Evolutionary conservation across 2,797 vertebrate genomes (phyloP), one percentile per base, ranked within the genome.

Genomic region (Eulemur albifrons): DNA sequence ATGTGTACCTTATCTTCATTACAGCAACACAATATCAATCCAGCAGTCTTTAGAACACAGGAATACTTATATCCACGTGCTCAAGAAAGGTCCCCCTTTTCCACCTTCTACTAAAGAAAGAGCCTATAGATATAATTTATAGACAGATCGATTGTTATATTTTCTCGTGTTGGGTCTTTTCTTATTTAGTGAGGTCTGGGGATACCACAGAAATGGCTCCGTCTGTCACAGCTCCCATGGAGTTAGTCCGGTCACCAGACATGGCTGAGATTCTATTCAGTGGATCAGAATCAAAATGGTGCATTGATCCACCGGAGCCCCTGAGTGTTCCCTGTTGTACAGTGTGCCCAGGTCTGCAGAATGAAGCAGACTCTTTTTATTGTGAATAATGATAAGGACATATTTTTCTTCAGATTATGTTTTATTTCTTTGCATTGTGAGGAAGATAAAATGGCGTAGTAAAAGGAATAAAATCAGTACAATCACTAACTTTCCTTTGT

Each of bases 141-240:
- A 96, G 97, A 97, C 92, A 75, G 96, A 97, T 97, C 89, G 90
- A 92, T 96, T 97, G 96, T 97, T 98, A 84, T 97, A 96, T 97
- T 98, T 97, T 96, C 95, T 98, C 97, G 93, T 97, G 88, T 97
- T 97, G 90, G 92, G 91, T 57, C 11, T 94, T 96, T 97, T 98
- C 94, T 97, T 97, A 72, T 94, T 85, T 96, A 75, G 82, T 96
- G 96, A 97, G 97, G 95, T 97, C 94, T 97, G 96, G 95, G 96
- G 96, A 97, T 92, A 92, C 93, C 93, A 97, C 96, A 96, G 67
- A 93, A 97, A 98, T 97, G 98, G 96, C 65, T 96, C 79, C 8
- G 15, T 54, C 59, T 88, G 18, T 48, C 91, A 88, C 80, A 96
- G 94, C 98, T 99, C 98, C 98, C 91, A 95, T 99, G 98, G 98